Evolutionary conservation across 2,797 vertebrate genomes (phyloP).

Genomic region (Sparidentex hasta): DNA sequence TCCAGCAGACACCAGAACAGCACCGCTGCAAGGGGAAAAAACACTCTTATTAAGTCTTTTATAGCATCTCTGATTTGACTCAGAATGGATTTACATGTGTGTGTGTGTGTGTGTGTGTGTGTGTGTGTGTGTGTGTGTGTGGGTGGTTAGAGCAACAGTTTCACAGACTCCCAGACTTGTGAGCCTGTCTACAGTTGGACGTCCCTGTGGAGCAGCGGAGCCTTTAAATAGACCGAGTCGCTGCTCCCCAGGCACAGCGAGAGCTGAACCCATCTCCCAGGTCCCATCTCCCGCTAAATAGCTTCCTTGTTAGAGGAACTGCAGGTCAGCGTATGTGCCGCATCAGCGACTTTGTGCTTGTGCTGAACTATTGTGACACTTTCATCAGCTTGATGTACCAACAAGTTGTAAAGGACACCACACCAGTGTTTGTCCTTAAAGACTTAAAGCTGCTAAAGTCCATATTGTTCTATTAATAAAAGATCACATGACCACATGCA

Average conservation of each 20-base stretch:
- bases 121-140: slow-evolving; percentile 18
- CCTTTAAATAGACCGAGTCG: slow-evolving; percentile 70
- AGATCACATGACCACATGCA: background rate
- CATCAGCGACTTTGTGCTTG: background rate
- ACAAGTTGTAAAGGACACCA: background rate
- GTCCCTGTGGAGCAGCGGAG: slow-evolving; percentile 48
- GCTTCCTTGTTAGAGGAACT: slow-evolving; percentile 60
- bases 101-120: too few species aligned
- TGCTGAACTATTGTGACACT: slow-evolving; percentile 15
- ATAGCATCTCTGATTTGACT: slow-evolving; percentile 31
- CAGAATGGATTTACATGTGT: slow-evolving; percentile 21
- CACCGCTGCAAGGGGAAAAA: slow-evolving; percentile 82
- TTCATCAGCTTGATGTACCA: slow-evolving; percentile 17
- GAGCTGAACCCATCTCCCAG: slow-evolving; percentile 59
- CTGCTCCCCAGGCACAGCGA: slow-evolving; percentile 52
- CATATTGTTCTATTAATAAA: background rate
- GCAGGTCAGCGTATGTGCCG: slow-evolving; percentile 45
- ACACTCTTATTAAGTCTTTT: slow-evolving; percentile 43
- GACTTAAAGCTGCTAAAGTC: background rate
- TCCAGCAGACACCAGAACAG: slow-evolving; percentile 98
- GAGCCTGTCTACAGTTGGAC: slow-evolving; percentile 53
- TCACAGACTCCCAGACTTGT: slow-evolving; percentile 53
- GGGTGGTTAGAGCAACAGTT: slow-evolving; percentile 34
- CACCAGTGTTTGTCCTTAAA: background rate
- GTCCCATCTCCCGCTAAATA: slow-evolving; percentile 63